A percentile compares a stretch with the other conserved stretches of the same genome.
These are phyloP conservation scores for Pangasius sanitwongsei DNA, from an alignment of 2,797 vertebrate species.

Conservation along the genomic window DNA sequence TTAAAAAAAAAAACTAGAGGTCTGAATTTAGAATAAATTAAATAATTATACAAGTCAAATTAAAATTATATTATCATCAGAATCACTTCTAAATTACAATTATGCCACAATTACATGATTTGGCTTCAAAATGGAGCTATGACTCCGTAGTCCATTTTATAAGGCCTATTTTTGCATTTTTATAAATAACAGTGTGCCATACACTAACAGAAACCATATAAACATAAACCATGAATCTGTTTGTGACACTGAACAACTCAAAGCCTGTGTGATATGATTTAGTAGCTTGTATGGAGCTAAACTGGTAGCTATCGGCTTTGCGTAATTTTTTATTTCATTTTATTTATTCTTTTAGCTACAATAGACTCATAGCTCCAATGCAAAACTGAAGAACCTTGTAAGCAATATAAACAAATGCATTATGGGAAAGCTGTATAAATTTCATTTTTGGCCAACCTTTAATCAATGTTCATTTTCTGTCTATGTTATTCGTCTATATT, in stretches of 20 bases:
- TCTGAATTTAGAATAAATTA: background rate
- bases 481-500: background rate
- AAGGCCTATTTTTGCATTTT: too few relatives aligned
- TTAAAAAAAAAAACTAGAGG: background rate
- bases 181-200: too few relatives aligned
- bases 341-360: background rate
- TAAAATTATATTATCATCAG: background rate
- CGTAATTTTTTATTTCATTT: too few relatives aligned
- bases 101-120: background rate
- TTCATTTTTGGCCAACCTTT: background rate
- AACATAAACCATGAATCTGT: background rate
- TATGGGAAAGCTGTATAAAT: background rate
- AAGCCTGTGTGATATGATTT: background rate
- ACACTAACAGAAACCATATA: background rate
- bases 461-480: background rate
- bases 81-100: background rate
- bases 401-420: background rate
- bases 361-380: background rate
- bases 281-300: background rate
- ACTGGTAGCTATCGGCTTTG: background rate
- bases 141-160: too few relatives aligned
- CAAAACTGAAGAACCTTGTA: background rate
- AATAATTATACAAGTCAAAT: background rate
- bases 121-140: background rate
- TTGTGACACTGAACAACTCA: background rate